Percentiles rank a stretch among this genome's conserved stretches.
Conservation (phyloP, 1,140 invertebrate genomes). For the Bombus soroeensis region DNA sequence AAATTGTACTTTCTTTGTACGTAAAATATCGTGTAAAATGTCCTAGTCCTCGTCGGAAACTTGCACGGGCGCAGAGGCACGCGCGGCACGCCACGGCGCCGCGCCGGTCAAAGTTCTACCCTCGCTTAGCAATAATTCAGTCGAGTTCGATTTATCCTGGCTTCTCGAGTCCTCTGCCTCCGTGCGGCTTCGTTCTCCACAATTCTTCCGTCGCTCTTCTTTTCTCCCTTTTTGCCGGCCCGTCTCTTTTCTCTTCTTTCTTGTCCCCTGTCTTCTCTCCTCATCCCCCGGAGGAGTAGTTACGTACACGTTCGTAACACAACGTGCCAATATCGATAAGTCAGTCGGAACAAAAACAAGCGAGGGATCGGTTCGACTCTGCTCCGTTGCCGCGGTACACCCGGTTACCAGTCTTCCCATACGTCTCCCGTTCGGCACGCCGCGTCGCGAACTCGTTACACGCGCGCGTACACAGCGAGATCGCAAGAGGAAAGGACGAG, state of each 20-base stretch:
- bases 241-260: slow-evolving; percentile 42
- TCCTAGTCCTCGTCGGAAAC: neutral
- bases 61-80: slow-evolving; percentile 19
- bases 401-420: slow-evolving; percentile 46
- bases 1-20: neutral
- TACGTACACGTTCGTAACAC: slow-evolving; percentile 66
- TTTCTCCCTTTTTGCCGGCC: slow-evolving; percentile 35
- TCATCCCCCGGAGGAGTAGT: slow-evolving; percentile 62
- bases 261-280: neutral
- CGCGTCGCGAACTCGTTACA: slow-evolving; percentile 71
- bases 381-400: slow-evolving; percentile 33
- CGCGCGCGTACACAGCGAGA: slow-evolving; percentile 48
- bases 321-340: slow-evolving; percentile 73
- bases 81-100: slow-evolving; percentile 43
- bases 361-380: slow-evolving; percentile 62
- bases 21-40: neutral
- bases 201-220: slow-evolving; percentile 49
- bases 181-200: slow-evolving; percentile 65
- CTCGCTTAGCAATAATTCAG: slow-evolving; percentile 80
- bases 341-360: slow-evolving; percentile 68
- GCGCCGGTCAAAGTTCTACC: slow-evolving; percentile 75
- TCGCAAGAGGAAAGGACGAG: slow-evolving; percentile 25
- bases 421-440: slow-evolving; percentile 53
- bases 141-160: slow-evolving; percentile 70
- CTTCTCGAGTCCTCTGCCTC: slow-evolving; percentile 69